Evolutionary conservation across 1,140 invertebrate species (phyloP).

Genomic region (Dufourea novaeangliae): DNA sequence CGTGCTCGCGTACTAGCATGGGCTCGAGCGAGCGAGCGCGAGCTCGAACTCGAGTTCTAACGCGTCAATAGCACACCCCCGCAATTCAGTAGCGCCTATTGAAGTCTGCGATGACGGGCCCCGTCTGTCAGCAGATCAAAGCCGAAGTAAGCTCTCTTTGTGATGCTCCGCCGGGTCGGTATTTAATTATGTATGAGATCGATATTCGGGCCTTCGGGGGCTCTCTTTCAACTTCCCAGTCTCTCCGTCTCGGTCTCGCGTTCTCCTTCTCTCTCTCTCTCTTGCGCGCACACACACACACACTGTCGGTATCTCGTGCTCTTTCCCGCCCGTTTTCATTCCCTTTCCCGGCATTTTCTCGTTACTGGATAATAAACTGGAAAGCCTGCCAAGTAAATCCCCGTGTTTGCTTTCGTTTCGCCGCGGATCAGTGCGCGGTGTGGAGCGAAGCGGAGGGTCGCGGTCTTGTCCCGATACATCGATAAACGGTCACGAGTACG

Average conservation of each 20-base stretch:
- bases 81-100: conserved; percentile 73
- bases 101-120: conserved; percentile 80
- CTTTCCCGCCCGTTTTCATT: conserved; percentile 32
- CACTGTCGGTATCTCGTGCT: conserved; percentile 11
- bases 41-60: conserved; percentile 33
- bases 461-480: not conserved
- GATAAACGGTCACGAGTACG: too few relatives aligned
- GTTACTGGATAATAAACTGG: conserved; percentile 46
- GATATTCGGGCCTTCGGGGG: conserved; percentile 79
- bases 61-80: conserved; percentile 66
- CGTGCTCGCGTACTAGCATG: too few relatives aligned
- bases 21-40: conserved; percentile 30
- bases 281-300: not conserved
- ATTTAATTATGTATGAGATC: conserved; percentile 82
- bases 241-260: conserved; percentile 30
- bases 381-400: conserved; percentile 38
- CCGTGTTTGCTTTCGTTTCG: not conserved
- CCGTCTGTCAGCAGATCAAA: conserved; percentile 82
- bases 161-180: conserved; percentile 79
- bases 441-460: too few relatives aligned
- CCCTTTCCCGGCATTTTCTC: conserved; percentile 36
- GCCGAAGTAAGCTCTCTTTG: conserved; percentile 80
- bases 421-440: too few relatives aligned
- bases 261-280: conserved; percentile 29
- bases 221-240: conserved; percentile 53